Evolutionary conservation across 2,113 vertebrate species (phyloP).

Genomic region (Brienomyrus longianalis): DNA sequence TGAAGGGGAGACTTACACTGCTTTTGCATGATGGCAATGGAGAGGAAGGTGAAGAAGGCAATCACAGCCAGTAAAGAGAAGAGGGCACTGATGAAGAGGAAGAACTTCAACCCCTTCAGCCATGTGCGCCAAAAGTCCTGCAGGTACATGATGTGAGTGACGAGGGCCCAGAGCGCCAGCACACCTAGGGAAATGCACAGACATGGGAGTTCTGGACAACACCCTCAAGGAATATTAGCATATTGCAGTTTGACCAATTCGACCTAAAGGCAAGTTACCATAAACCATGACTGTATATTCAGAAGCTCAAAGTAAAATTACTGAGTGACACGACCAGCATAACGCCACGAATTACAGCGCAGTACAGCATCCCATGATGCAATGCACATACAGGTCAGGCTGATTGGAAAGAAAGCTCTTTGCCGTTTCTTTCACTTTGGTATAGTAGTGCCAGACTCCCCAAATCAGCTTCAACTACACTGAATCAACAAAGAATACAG

Average conservation of each 20-base stretch:
- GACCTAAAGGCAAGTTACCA: background rate
- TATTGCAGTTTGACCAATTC: background rate
- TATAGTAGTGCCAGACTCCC: background rate
- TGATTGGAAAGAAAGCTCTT: background rate
- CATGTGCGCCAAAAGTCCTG: conserved; percentile 95
- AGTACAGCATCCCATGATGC: background rate
- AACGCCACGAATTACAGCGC: background rate
- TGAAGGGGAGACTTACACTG: conserved; percentile 66
- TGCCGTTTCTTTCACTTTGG: background rate
- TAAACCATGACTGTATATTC: background rate
- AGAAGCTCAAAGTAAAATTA: background rate
- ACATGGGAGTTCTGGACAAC: background rate
- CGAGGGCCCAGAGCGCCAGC: conserved; percentile 86
- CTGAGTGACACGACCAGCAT: background rate
- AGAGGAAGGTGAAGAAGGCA: conserved; percentile 75
- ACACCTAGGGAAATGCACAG: conserved; percentile 64
- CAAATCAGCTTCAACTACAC: background rate
- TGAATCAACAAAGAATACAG: too few species aligned
- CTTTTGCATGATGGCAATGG: conserved; percentile 67
- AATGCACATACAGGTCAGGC: background rate
- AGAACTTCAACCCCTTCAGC: conserved; percentile 87
- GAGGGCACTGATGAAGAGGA: conserved; percentile 70
- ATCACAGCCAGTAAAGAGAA: conserved; percentile 69
- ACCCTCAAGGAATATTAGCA: background rate
- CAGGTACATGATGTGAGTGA: conserved; percentile 90